Percentiles rank a stretch among this genome's conserved stretches.
phyloP scores from a whole-genome alignment of 2,888 invertebrate species.

The Oxyscelio sp. region DNA sequence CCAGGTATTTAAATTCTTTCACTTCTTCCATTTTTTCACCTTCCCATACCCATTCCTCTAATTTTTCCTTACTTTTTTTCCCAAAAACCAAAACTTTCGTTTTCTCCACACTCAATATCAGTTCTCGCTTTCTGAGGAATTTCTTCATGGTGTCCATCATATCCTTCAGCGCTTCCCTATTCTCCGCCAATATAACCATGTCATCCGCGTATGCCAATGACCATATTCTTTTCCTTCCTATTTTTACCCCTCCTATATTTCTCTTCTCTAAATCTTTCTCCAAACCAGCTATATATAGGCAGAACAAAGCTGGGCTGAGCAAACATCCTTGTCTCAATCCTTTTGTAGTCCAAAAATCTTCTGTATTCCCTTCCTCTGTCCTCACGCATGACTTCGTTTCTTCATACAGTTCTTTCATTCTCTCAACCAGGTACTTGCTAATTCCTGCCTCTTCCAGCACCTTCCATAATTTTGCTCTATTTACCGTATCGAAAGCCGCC shows the following conservation, averaged over 20 bases:
- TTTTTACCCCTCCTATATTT: conserved; percentile 15
- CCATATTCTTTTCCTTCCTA: conserved; percentile 23
- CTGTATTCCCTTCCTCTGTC: not conserved
- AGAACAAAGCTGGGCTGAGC: conserved; percentile 5
- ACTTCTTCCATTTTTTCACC: not conserved
- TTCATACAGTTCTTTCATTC: conserved; percentile 35
- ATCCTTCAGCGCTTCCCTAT: conserved; percentile 6
- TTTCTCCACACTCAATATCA: conserved; percentile 28
- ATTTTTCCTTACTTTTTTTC: not conserved
- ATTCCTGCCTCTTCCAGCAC: conserved; percentile 49
- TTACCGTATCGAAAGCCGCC: conserved; percentile 36
- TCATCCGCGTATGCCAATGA: conserved; percentile 22
- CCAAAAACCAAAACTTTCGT: conserved; percentile 31
- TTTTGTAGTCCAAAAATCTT: conserved; percentile 14
- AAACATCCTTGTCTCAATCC: conserved; percentile 20
- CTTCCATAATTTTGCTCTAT: conserved; percentile 61
- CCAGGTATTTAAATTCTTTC: not conserved
- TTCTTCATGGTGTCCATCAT: conserved; percentile 19
- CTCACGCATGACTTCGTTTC: conserved; percentile 37
- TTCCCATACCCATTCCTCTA: not conserved
- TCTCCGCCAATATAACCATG: conserved; percentile 13
- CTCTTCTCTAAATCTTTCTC: conserved; percentile 17
- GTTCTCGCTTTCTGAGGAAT: conserved; percentile 33
- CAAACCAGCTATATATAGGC: conserved; percentile 15
- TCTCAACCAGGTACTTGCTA: conserved; percentile 14